Conservation (phyloP, 2,113 vertebrate species). For the Rhea americana region DNA sequence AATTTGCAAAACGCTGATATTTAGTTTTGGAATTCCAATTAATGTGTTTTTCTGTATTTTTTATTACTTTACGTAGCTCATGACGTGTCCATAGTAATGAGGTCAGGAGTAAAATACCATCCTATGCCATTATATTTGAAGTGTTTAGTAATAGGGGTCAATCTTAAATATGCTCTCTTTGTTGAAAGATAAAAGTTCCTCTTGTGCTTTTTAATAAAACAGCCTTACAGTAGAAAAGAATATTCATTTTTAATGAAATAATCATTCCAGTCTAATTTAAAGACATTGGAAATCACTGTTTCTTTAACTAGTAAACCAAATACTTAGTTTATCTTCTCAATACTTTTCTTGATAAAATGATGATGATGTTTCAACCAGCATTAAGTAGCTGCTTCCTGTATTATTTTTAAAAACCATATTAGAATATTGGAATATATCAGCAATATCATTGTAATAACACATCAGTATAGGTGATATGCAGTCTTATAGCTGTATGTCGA, state of each 20-base stretch:
- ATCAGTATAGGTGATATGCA: accelerated
- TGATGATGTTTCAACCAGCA: background rate
- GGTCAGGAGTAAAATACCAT: background rate
- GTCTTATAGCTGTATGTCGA: background rate
- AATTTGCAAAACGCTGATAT: background rate
- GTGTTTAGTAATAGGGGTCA: background rate
- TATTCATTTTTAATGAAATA: background rate
- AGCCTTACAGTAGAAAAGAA: background rate
- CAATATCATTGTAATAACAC: background rate
- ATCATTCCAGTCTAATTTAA: background rate
- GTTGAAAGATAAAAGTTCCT: background rate
- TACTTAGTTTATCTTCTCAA: background rate
- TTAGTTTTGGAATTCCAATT: background rate
- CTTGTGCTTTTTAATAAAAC: background rate
- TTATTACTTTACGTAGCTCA: background rate
- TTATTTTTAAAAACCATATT: background rate
- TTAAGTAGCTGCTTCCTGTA: background rate
- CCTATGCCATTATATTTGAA: background rate
- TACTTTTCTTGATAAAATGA: background rate
- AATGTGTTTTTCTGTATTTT: background rate
- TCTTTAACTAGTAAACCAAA: background rate
- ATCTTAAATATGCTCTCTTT: background rate
- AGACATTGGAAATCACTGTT: background rate
- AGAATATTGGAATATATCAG: background rate
- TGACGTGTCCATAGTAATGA: background rate